phyloP scores from a whole-genome alignment of 1,140 invertebrate genomes.

The Trachymyrmex cornetzi region DNA sequence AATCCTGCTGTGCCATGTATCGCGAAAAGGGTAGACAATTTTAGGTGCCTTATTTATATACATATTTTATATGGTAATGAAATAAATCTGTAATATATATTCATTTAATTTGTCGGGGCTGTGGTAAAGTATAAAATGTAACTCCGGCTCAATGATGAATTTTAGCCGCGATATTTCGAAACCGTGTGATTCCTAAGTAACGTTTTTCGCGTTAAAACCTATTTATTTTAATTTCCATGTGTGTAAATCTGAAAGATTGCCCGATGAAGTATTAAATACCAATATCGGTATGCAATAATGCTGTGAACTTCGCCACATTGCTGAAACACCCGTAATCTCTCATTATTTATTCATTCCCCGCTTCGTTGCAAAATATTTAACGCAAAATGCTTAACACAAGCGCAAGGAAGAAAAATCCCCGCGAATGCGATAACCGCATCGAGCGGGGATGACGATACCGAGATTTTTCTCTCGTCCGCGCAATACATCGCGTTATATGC shows the following conservation, averaged over 20 bases:
- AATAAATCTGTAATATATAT: neutral
- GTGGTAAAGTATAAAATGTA: neutral
- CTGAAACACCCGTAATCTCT: constrained; percentile 18
- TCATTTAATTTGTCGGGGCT: neutral
- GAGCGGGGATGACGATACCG: neutral
- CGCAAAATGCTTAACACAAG: constrained; percentile 30
- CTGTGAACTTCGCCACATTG: neutral
- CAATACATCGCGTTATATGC: neutral
- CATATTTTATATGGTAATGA: neutral
- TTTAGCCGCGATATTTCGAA: constrained; percentile 16
- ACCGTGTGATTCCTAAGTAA: neutral
- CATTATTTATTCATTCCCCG: constrained; percentile 32
- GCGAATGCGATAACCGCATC: constrained; percentile 34
- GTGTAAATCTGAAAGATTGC: constrained; percentile 2
- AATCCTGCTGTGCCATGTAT: neutral
- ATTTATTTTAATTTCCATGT: constrained; percentile 39
- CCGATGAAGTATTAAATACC: constrained; percentile 46
- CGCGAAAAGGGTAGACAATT: neutral
- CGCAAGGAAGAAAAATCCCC: constrained; percentile 23
- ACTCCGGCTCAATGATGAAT: neutral
- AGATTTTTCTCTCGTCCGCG: constrained; percentile 41
- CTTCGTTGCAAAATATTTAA: constrained; percentile 45
- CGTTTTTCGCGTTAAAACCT: neutral
- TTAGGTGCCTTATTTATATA: neutral
- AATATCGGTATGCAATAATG: constrained; percentile 16